Evolutionary conservation across 2,797 vertebrate genomes (phyloP).

Genomic region (Pangasius macronema): DNA sequence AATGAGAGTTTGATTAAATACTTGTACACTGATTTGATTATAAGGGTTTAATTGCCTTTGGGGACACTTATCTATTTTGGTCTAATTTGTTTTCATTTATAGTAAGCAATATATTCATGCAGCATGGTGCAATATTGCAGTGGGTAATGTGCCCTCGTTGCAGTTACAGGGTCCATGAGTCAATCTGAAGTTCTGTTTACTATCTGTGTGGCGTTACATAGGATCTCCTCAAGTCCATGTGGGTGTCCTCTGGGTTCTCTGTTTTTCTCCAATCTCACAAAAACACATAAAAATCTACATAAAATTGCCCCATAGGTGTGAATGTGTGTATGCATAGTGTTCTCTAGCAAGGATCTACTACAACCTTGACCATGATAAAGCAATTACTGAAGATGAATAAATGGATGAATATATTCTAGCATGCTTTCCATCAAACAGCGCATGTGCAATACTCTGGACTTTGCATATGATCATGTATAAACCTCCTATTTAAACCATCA

Average conservation of each 20-base stretch:
- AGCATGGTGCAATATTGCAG: neutral
- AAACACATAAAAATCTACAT: neutral
- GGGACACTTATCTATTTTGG: neutral
- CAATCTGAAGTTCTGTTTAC: neutral
- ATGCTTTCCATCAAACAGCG: neutral
- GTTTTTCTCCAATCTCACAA: neutral
- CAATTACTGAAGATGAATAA: neutral
- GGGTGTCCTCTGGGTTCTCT: neutral
- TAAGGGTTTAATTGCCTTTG: neutral
- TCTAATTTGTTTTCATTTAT: neutral
- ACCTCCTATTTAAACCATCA: neutral
- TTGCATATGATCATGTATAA: neutral
- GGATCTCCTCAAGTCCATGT: neutral
- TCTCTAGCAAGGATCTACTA: neutral
- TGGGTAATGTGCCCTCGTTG: too few species aligned
- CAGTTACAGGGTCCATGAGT: neutral
- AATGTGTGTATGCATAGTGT: neutral
- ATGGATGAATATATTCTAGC: neutral
- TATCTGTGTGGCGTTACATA: neutral
- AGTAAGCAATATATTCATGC: neutral
- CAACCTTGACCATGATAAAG: neutral
- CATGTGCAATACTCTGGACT: neutral
- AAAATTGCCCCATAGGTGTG: neutral
- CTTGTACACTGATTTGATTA: neutral
- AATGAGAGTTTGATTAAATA: neutral